These are phyloP conservation scores for Puffinus mauretanicus DNA, from an alignment of 2,113 vertebrate species.

Conservation along the genomic window DNA sequence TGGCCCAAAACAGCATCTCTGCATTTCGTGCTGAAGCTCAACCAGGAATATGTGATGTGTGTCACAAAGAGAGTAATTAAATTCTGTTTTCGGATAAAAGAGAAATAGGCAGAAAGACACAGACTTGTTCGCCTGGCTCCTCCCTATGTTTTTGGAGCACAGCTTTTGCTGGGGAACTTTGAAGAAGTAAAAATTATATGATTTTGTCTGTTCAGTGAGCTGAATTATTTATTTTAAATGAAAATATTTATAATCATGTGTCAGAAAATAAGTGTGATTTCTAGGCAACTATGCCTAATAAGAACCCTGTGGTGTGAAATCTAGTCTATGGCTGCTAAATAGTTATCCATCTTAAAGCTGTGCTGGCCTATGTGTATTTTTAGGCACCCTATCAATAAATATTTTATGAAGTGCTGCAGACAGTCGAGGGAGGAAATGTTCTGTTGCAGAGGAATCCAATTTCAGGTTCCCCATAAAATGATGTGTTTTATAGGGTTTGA, in stretches of 20 bases:
- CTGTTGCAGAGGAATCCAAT: slow-evolving; percentile 52
- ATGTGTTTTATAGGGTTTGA: slow-evolving; percentile 33
- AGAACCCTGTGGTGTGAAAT: slow-evolving; percentile 42
- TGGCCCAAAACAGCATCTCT: background rate
- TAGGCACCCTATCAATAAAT: slow-evolving; percentile 63
- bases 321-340: slow-evolving; percentile 36
- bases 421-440: slow-evolving; percentile 31
- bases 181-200: slow-evolving; percentile 31
- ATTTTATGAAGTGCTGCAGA: slow-evolving; percentile 55
- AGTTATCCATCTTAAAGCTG: slow-evolving; percentile 42
- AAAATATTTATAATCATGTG: slow-evolving; percentile 63
- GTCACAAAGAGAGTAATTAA: slow-evolving; percentile 5
- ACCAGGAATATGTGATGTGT: background rate
- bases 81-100: background rate
- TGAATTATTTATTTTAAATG: slow-evolving; percentile 66
- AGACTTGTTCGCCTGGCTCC: background rate
- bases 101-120: background rate
- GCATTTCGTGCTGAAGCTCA: background rate
- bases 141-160: background rate
- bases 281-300: slow-evolving; percentile 48
- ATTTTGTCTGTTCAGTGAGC: slow-evolving; percentile 14
- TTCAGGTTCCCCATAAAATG: slow-evolving; percentile 31
- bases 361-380: slow-evolving; percentile 54
- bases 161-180: slow-evolving; percentile 11
- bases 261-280: slow-evolving; percentile 58